Percentiles rank a stretch among this genome's conserved stretches.
phyloP scores from a whole-genome alignment of 2,113 vertebrate species.

The Acrocephalus arundinaceus region DNA sequence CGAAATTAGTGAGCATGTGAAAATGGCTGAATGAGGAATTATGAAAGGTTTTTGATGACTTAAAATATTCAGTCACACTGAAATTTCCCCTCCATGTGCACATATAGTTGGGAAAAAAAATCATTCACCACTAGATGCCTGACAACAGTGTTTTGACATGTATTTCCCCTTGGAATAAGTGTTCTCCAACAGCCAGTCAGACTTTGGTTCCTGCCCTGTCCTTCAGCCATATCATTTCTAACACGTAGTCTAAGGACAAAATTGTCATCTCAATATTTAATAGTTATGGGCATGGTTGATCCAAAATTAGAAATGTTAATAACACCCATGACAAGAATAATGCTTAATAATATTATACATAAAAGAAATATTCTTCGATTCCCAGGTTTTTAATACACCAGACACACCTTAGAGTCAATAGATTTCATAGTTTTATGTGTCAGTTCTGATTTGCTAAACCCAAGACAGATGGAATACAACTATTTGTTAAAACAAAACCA shows the following conservation, averaged over 20 bases:
- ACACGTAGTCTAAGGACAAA: neutral
- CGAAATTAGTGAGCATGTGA: neutral
- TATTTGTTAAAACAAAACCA: neutral
- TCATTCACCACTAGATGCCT: neutral
- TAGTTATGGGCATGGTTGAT: neutral
- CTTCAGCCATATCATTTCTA: neutral
- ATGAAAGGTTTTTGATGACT: neutral
- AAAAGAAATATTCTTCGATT: neutral
- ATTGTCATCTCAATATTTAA: neutral
- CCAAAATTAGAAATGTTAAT: neutral
- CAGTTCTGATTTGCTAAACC: neutral
- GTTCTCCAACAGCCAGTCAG: neutral
- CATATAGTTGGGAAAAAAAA: neutral
- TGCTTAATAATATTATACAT: neutral
- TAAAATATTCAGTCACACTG: neutral
- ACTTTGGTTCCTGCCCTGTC: neutral
- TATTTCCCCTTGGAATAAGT: neutral
- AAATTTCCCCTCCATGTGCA: neutral
- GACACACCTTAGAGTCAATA: neutral
- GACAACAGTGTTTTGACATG: accelerated
- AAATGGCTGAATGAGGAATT: neutral
- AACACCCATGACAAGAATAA: neutral
- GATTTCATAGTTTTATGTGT: neutral
- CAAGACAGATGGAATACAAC: neutral
- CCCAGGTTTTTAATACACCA: neutral